Conservation (phyloP, 2,888 invertebrate species). For the Seira sanloemensis region DNA sequence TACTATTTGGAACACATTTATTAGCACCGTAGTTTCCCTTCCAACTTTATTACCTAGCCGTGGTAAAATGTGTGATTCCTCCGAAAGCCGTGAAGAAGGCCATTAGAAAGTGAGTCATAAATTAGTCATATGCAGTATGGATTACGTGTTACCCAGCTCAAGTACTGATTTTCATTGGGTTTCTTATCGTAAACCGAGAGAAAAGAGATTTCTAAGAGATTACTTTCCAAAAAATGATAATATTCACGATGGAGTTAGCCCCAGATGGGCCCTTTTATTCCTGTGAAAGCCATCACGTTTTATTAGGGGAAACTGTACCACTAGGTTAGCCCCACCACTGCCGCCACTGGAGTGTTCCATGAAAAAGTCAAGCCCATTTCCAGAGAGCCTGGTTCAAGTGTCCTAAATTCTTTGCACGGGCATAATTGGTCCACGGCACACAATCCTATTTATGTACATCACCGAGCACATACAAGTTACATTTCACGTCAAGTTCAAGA, state of each 20-base stretch:
- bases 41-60: background rate
- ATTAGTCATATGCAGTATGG: slow-evolving; percentile 23
- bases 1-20: slow-evolving; percentile 2
- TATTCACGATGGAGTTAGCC: background rate
- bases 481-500: slow-evolving; percentile 19
- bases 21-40: slow-evolving; percentile 22
- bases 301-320: slow-evolving; percentile 22
- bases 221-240: background rate
- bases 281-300: slow-evolving; percentile 5
- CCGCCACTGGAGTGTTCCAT: no score
- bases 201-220: no score
- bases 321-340: slow-evolving; percentile 7
- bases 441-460: background rate
- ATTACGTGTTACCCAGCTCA: background rate
- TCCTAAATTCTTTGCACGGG: slow-evolving; percentile 6
- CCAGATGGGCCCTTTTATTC: slow-evolving; percentile 2
- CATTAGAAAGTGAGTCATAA: slow-evolving; percentile 22
- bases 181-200: background rate
- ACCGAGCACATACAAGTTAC: background rate
- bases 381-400: background rate
- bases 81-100: slow-evolving; percentile 7
- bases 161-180: slow-evolving; percentile 7
- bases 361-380: background rate
- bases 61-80: background rate
- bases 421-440: slow-evolving; percentile 39